These are phyloP conservation scores for Pyrgus malvae DNA, from an alignment of 2,888 invertebrate genomes.

Conservation along the genomic window DNA sequence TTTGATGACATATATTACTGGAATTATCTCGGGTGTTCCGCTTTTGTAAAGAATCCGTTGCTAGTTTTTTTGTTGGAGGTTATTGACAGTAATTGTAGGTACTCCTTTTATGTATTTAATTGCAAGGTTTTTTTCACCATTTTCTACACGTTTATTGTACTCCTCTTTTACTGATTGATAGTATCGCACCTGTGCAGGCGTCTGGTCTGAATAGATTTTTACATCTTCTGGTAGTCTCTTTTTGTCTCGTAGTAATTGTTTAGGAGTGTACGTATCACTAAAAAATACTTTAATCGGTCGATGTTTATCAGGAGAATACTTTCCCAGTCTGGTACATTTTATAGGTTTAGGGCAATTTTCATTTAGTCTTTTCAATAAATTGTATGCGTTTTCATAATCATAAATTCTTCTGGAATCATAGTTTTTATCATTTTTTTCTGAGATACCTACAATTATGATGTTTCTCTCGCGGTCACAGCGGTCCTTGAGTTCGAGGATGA, in stretches of 20 bases:
- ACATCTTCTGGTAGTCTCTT: slow-evolving; percentile 14
- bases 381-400: not conserved
- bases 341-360: slow-evolving; percentile 15
- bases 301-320: slow-evolving; percentile 22
- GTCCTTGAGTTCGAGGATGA: slow-evolving; percentile 36
- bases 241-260: slow-evolving; percentile 24
- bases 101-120: slow-evolving; percentile 25
- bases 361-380: not conserved
- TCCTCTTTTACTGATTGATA: slow-evolving; percentile 26
- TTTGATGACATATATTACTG: slow-evolving; percentile 16
- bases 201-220: slow-evolving; percentile 29
- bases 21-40: too few species aligned
- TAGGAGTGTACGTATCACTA: slow-evolving; percentile 8
- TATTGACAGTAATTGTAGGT: slow-evolving; percentile 13
- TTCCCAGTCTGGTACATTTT: slow-evolving; percentile 17
- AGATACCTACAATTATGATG: slow-evolving; percentile 30
- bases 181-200: slow-evolving; percentile 24
- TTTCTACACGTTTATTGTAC: slow-evolving; percentile 5
- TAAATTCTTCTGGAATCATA: slow-evolving; percentile 10
- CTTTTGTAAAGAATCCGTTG: not conserved
- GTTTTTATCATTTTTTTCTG: slow-evolving; percentile 25
- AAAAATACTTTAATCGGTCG: slow-evolving; percentile 30
- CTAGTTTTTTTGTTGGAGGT: slow-evolving; percentile 5
- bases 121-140: slow-evolving; percentile 24
- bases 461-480: slow-evolving; percentile 36